Conservation (phyloP, 2,113 vertebrate species). For the Tetrax tetrax region DNA sequence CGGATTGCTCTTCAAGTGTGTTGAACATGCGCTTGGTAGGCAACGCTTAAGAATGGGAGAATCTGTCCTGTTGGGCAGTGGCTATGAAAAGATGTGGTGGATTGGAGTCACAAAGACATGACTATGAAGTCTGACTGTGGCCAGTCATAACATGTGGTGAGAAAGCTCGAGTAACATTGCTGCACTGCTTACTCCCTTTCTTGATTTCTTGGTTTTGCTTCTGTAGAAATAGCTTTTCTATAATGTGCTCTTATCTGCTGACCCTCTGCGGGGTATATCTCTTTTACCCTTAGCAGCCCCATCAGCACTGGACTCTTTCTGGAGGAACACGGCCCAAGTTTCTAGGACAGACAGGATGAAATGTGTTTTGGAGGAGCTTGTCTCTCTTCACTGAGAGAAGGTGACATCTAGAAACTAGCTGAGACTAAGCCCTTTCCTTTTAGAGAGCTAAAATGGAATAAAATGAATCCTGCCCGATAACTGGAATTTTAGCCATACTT, state of each 20-base stretch:
- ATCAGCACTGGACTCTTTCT: neutral
- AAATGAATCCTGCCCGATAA: neutral
- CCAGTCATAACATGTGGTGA: neutral
- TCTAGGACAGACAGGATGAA: neutral
- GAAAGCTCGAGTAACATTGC: neutral
- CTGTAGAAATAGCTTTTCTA: neutral
- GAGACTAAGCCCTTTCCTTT: neutral
- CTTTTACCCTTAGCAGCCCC: neutral
- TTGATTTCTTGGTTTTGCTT: neutral
- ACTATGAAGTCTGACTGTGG: neutral
- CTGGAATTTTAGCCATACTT: neutral
- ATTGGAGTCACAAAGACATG: neutral
- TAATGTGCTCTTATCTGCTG: neutral
- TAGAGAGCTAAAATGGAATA: neutral
- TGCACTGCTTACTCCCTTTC: neutral
- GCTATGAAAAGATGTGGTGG: neutral
- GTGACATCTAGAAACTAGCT: neutral
- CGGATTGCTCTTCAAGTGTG: neutral
- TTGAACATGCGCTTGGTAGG: neutral
- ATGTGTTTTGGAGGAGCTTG: rapidly evolving
- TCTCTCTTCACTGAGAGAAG: neutral
- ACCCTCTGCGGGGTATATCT: neutral
- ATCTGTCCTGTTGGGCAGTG: neutral
- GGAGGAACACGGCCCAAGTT: neutral
- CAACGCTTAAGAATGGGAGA: neutral